Conservation (phyloP, 92 coral and sea anemone genomes). For the Palythoa heliodiscus region DNA sequence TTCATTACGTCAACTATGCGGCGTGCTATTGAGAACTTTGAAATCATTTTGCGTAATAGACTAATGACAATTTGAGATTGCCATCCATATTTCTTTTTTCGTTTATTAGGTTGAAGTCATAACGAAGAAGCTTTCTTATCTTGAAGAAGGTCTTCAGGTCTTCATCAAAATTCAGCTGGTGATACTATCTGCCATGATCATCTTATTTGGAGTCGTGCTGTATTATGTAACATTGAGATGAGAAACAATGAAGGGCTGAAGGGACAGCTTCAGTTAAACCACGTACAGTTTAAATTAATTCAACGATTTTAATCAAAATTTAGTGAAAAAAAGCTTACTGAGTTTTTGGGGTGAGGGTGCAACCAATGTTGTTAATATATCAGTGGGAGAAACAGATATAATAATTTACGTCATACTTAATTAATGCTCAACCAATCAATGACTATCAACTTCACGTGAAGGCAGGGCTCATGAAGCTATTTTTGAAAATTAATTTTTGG, state of each 20-base stretch:
- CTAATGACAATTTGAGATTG: background rate
- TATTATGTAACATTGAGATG: constrained; percentile 57
- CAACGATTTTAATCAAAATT: too few relatives aligned
- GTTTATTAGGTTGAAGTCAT: constrained; percentile 66
- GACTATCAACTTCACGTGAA: too few relatives aligned
- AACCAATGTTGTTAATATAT: too few relatives aligned
- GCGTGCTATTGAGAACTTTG: background rate
- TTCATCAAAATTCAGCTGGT: constrained; percentile 84
- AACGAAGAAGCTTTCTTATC: constrained; percentile 64
- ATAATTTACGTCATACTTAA: too few relatives aligned
- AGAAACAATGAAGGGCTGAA: background rate
- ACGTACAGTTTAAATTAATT: too few relatives aligned
- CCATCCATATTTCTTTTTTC: background rate
- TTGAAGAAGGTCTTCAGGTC: constrained; percentile 84
- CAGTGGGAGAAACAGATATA: too few relatives aligned
- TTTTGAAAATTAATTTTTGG: too few relatives aligned
- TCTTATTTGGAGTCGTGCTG: constrained; percentile 73
- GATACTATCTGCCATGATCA: constrained; percentile 72
- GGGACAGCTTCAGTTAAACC: background rate
- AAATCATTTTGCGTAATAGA: background rate
- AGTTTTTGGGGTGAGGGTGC: too few relatives aligned
- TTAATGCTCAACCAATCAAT: too few relatives aligned
- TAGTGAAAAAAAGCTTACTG: too few relatives aligned
- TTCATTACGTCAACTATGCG: too few relatives aligned
- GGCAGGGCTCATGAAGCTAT: too few relatives aligned